Base-by-base conservation (phyloP, 2,888 invertebrate genomes). In the Torymus aiolomorphi region DNA sequence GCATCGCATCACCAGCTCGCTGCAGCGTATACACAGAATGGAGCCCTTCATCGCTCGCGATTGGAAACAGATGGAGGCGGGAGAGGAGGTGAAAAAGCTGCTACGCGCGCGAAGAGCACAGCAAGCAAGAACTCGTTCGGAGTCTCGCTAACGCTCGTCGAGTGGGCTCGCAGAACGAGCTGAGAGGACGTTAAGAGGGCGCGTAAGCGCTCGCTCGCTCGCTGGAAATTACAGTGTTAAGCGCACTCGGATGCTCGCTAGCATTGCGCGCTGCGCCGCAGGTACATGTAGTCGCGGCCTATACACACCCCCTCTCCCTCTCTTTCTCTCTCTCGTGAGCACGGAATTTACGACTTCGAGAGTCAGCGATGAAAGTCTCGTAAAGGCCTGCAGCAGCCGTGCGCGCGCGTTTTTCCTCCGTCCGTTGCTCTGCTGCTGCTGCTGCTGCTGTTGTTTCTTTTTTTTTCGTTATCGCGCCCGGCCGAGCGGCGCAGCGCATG, bases 331-430 rank as follows among this genome's bases (percentile, higher is more conserved):
- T 56, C 11, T 31, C 31, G 18, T 0, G 16, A 13, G 20, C 42
- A 42, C 20, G 82, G 82, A 86, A 88, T 88, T 88, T 88, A 88
- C 86, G 86, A 85, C 85, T 83, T 82, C 80, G 83, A 82, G 86
- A 86, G 86, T 85, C 85, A 85, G 82, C 86, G 86, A 88, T 87
- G 87, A 87, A 87, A 86, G 86, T 87, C 86, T 86, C 87, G 84
- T 87, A 86, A 86, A 87, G 82, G 82, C 80, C 75, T 18, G 31
- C 18, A 14, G 20, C 16, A 61, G 51, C 49, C 16, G n/a, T 31
- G 78, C 74, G n/a, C 74, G n/a, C 31, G 78, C 74, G 65, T 71
- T 75, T 75, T 78, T 78, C 73, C 76, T 73, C 54, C 63, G 72
- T 66, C 42, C n/a, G 20, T 61, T 3, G 54, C 42, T 31, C 54